Conservation (phyloP, 2,797 vertebrate species). For the Amblyopsis hoosieri region DNA sequence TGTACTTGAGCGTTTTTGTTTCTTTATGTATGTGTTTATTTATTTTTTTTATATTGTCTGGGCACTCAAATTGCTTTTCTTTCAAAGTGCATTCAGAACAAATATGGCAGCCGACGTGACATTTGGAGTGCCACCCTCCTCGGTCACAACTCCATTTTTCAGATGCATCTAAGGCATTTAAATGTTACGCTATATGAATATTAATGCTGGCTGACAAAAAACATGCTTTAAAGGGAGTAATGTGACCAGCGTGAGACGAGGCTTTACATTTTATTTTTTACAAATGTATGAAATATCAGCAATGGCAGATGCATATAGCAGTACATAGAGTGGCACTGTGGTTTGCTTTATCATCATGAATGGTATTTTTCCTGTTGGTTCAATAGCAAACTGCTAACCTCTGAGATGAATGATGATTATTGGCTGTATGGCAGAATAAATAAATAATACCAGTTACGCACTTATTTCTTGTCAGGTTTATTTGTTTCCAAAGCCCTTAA, state of each 20-base stretch:
- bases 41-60: constrained; percentile 33
- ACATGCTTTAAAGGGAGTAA: constrained; percentile 24
- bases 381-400: too few relatives aligned
- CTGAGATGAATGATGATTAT: too few relatives aligned
- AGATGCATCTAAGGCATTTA: constrained; percentile 42
- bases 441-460: too few relatives aligned
- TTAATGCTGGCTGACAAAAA: constrained; percentile 48
- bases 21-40: constrained; percentile 1
- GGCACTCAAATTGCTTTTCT: constrained; percentile 71
- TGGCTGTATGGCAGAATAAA: too few relatives aligned
- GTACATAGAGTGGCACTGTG: too few relatives aligned
- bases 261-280: too few relatives aligned
- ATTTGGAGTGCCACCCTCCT: constrained; percentile 59
- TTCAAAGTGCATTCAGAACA: constrained; percentile 69
- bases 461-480: too few relatives aligned
- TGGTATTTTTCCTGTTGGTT: too few relatives aligned
- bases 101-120: constrained; percentile 65
- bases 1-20: constrained; percentile 64
- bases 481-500: too few relatives aligned
- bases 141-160: constrained; percentile 55
- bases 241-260: constrained; percentile 35
- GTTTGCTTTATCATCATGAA: too few relatives aligned
- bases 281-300: too few relatives aligned
- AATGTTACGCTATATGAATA: constrained; percentile 50
- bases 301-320: too few relatives aligned